Evolutionary conservation across 2,113 vertebrate genomes (phyloP).

Genomic region (Myodes glareolus): DNA sequence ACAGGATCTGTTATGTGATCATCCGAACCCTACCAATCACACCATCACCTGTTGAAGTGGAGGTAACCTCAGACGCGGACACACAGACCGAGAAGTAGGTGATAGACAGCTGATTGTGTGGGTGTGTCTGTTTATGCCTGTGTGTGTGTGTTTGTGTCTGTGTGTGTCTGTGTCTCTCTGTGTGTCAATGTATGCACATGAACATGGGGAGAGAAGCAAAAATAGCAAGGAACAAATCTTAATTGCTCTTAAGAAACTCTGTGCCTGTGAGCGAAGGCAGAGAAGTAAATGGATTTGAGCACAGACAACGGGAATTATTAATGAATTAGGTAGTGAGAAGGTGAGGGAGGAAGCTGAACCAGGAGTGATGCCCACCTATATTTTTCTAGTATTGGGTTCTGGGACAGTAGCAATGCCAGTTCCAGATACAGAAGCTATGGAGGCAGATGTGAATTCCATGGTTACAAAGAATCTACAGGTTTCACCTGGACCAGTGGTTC

Average conservation of each 20-base stretch:
- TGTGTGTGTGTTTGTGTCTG: not conserved
- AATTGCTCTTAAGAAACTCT: not conserved
- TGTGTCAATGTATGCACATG: too few relatives aligned
- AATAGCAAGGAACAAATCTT: not conserved
- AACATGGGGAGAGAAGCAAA: not conserved
- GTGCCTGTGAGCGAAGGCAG: not conserved
- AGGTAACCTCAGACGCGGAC: not conserved
- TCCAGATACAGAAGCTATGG: not conserved
- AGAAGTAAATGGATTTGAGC: not conserved
- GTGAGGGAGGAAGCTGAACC: not conserved
- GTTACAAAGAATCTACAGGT: not conserved
- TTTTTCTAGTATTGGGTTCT: not conserved
- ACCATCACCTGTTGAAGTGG: not conserved
- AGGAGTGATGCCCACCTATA: too few relatives aligned
- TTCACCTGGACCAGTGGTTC: not conserved
- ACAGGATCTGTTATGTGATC: not conserved
- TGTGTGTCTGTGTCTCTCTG: too few relatives aligned
- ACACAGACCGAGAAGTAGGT: too few relatives aligned
- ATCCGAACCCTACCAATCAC: not conserved
- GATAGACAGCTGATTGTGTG: not conserved
- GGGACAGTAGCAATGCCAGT: not conserved
- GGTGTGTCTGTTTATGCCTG: fast-evolving
- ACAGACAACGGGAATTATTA: not conserved
- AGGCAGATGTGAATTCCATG: not conserved
- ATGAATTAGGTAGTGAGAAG: not conserved